These are phyloP conservation scores for Tinea trinotella DNA, from an alignment of 2,888 invertebrate genomes.

Conservation along the genomic window DNA sequence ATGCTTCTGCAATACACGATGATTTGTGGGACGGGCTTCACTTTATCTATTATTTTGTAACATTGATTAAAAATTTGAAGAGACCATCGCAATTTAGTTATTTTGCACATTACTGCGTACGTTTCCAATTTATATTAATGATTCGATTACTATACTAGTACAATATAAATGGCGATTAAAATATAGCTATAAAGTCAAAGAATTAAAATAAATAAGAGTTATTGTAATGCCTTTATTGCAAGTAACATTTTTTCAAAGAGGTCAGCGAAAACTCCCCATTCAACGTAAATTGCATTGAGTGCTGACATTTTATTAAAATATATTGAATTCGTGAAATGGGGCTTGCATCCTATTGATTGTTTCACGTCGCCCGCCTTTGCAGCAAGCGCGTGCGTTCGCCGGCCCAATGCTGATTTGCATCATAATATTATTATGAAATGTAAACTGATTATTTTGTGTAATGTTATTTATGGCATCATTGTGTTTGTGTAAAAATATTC, in stretches of 20 bases:
- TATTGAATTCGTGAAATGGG: constrained; percentile 70
- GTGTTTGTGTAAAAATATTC: constrained; percentile 6
- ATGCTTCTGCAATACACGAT: constrained; percentile 27
- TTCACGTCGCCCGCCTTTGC: constrained; percentile 6
- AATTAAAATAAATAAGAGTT: background rate
- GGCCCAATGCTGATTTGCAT: constrained; percentile 50
- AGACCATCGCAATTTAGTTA: background rate
- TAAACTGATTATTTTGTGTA: constrained; percentile 25
- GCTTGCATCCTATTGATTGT: constrained; percentile 60
- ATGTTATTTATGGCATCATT: constrained; percentile 19
- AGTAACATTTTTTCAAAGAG: background rate
- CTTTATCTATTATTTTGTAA: constrained; percentile 20
- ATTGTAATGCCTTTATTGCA: background rate
- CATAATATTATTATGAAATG: constrained; percentile 37
- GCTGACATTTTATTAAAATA: constrained; percentile 69
- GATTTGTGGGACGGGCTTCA: constrained; percentile 20
- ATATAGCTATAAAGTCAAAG: background rate
- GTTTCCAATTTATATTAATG: background rate
- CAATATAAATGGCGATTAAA: background rate
- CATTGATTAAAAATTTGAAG: constrained; percentile 14
- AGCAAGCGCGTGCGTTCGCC: constrained; percentile 48
- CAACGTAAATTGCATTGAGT: constrained; percentile 51
- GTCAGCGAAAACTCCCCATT: constrained; percentile 7
- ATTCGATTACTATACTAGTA: background rate
- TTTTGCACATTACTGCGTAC: background rate